Evolutionary conservation across 2,797 vertebrate species (phyloP).

Genomic region (Lagodon rhomboides): DNA sequence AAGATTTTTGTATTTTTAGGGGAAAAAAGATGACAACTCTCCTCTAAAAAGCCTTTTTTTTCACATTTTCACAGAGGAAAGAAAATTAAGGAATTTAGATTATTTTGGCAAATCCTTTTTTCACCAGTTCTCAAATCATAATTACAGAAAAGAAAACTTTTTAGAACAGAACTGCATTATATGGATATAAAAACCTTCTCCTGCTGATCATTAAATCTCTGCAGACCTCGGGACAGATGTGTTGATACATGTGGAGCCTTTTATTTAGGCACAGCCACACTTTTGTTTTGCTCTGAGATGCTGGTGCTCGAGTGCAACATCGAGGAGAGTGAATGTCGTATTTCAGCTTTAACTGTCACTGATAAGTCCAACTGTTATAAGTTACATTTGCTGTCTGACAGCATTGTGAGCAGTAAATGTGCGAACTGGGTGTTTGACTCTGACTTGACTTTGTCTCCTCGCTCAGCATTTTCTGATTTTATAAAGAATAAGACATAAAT

Average conservation of each 20-base stretch:
- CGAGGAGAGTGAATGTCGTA: no score
- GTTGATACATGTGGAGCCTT: slow-evolving; percentile 25
- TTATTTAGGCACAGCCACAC: slow-evolving; percentile 9
- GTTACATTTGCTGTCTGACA: neutral
- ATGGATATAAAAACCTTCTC: neutral
- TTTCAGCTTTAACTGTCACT: neutral
- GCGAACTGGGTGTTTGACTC: neutral
- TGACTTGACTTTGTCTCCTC: neutral
- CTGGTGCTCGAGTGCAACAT: no score
- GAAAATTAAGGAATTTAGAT: no score
- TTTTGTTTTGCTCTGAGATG: no score
- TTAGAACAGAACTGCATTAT: neutral
- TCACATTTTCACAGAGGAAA: no score
- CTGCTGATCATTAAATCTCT: slow-evolving; percentile 13
- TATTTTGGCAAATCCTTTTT: no score
- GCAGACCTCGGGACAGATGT: slow-evolving; percentile 10
- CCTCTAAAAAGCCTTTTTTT: no score
- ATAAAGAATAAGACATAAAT: neutral
- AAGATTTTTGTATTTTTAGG: no score
- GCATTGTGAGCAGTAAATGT: neutral
- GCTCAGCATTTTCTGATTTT: neutral
- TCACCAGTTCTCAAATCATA: no score
- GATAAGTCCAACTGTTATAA: neutral
- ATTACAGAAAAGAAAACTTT: no score
- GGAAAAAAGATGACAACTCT: no score